A percentile compares a stretch with the other conserved stretches of the same genome.
phyloP scores from a whole-genome alignment of 2,888 invertebrate genomes.

The Cheilosia soror region DNA sequence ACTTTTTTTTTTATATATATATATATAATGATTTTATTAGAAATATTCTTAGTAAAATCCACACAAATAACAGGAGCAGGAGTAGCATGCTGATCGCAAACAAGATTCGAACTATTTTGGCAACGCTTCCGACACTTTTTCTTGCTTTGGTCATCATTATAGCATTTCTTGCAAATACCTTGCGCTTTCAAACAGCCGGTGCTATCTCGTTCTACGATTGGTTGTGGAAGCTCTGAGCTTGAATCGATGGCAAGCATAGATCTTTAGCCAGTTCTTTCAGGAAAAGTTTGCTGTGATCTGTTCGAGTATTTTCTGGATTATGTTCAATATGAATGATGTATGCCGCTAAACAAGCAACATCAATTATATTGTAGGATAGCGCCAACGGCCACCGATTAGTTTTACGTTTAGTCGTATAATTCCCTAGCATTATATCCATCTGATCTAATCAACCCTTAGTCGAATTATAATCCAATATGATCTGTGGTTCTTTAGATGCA shows the following conservation, averaged over 20 bases:
- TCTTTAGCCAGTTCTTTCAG: neutral
- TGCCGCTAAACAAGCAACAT: neutral
- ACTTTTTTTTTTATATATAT: neutral
- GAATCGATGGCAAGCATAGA: neutral
- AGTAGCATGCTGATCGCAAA: too few relatives aligned
- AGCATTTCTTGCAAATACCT: neutral
- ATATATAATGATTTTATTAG: neutral
- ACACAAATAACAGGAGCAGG: too few relatives aligned
- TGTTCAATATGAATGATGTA: neutral
- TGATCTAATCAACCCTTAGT: neutral
- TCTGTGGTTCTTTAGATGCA: neutral
- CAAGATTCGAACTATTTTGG: too few relatives aligned
- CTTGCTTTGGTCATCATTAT: too few relatives aligned
- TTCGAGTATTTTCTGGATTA: neutral
- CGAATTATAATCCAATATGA: neutral
- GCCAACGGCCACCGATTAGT: neutral
- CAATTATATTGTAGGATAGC: neutral
- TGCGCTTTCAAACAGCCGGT: neutral
- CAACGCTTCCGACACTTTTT: too few relatives aligned
- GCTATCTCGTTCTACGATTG: neutral
- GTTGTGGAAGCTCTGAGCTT: neutral
- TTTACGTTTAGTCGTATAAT: conserved; percentile 1
- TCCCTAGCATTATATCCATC: neutral
- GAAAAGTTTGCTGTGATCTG: neutral
- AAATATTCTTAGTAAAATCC: too few relatives aligned